Conservation (phyloP, 2,113 vertebrate genomes). For the Balaenoptera acutorostrata region DNA sequence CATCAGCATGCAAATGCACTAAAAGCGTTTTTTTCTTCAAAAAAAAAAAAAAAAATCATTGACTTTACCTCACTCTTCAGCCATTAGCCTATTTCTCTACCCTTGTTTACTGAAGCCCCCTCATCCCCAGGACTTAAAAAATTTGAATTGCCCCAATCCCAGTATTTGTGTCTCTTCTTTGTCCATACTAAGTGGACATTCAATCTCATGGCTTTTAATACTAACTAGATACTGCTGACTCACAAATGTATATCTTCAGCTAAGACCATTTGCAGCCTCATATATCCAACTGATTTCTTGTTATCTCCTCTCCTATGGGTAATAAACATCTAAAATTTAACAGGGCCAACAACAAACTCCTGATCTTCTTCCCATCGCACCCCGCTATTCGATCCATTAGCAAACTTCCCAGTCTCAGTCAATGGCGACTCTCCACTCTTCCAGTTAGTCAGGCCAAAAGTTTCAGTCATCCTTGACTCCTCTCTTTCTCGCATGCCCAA, state of each 20-base stretch:
- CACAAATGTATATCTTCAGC: neutral
- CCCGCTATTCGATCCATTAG: neutral
- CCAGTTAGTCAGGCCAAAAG: neutral
- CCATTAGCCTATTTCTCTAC: neutral
- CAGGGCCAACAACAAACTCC: neutral
- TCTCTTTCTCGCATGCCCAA: neutral
- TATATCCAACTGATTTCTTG: neutral
- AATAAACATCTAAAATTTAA: neutral
- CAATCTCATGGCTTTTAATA: neutral
- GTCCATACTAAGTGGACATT: neutral
- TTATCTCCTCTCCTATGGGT: neutral
- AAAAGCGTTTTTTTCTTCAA: neutral
- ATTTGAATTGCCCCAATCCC: neutral
- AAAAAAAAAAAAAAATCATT: neutral
- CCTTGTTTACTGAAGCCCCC: neutral
- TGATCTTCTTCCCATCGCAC: neutral
- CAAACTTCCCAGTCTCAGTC: neutral
- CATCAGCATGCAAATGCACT: neutral
- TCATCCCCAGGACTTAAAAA: neutral
- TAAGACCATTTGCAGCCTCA: neutral
- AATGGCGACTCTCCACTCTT: neutral
- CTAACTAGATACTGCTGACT: neutral
- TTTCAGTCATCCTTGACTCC: neutral
- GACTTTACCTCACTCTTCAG: neutral
- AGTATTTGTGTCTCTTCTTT: neutral